phyloP scores from a whole-genome alignment of 2,797 vertebrate species.

The Cossypha heuglini region DNA sequence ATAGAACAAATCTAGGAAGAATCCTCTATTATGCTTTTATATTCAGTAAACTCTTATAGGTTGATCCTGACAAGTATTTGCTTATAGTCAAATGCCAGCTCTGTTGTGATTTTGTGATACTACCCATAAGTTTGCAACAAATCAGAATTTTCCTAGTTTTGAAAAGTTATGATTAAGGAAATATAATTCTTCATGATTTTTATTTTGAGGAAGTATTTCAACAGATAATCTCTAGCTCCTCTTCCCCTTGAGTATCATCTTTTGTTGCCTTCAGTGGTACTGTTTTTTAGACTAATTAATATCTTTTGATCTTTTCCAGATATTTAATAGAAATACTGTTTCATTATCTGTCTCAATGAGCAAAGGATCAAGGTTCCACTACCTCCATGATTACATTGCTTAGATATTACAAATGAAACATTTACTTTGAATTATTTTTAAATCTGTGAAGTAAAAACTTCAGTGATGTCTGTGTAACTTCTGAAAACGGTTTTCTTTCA shows the following conservation, averaged over 20 bases:
- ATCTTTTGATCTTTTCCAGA: neutral
- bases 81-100: neutral
- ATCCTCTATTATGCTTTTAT: neutral
- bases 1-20: neutral
- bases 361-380: neutral
- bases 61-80: neutral
- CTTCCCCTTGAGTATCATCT: neutral
- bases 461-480: neutral
- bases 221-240: neutral
- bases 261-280: neutral
- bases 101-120: neutral
- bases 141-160: neutral
- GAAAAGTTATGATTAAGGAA: neutral
- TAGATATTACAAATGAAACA: neutral
- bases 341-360: neutral
- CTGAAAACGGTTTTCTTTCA: neutral
- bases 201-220: neutral
- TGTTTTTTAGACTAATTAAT: neutral
- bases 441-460: neutral
- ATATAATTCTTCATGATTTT: neutral
- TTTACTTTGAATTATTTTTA: neutral
- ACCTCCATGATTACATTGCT: neutral
- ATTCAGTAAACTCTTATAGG: neutral
- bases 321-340: neutral
- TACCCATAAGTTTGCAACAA: neutral